Evolutionary conservation across 53 echinoderm and acorn worm species (phyloP).

Genomic region (Patiria pectinifera): DNA sequence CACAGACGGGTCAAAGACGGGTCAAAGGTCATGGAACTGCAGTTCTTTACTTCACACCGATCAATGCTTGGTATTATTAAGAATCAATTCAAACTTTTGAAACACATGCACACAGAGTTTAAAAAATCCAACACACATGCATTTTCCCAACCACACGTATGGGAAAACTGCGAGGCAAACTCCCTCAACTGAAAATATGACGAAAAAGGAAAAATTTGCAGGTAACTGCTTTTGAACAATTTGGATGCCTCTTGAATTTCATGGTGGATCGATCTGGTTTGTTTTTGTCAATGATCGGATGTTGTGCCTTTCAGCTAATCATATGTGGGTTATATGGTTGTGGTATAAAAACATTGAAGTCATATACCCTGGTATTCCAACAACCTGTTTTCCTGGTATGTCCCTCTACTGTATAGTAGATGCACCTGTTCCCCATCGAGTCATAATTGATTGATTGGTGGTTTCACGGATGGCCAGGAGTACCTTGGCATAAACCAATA

Average conservation of each 20-base stretch:
- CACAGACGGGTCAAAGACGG: not conserved
- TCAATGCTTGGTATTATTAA: slow-evolving; percentile 10
- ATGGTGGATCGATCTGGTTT: not conserved
- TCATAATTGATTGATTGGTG: not conserved
- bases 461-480: not conserved
- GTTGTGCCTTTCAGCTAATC: not conserved
- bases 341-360: not conserved
- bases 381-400: not conserved
- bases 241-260: slow-evolving; percentile 43
- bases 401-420: not conserved
- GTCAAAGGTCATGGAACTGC: slow-evolving; percentile 7
- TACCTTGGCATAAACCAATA: not conserved
- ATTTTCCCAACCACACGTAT: slow-evolving; percentile 27
- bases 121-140: slow-evolving; percentile 24
- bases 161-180: slow-evolving; percentile 70
- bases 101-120: slow-evolving; percentile 28
- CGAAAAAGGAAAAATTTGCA: slow-evolving; percentile 32
- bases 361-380: not conserved
- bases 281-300: not conserved
- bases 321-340: not conserved
- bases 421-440: not conserved
- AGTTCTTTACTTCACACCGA: not conserved
- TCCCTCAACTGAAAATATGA: slow-evolving; percentile 67
- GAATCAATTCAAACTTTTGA: slow-evolving; percentile 11
- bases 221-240: slow-evolving; percentile 23